Conservation (phyloP, 2,888 invertebrate species). For the Polyommatus iphigenia region DNA sequence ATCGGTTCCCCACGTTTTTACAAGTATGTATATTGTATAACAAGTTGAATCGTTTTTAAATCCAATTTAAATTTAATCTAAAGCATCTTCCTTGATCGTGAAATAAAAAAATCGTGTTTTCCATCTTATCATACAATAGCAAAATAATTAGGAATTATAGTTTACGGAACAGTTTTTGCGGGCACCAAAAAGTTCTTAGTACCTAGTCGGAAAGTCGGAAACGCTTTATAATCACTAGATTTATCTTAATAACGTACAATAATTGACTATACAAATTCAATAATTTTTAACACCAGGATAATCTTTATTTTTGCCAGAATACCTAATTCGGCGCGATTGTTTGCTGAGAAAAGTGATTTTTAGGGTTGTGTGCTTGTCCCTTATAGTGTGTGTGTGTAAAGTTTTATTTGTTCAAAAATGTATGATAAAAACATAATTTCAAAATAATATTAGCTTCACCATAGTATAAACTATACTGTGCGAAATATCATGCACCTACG, state of each 20-base stretch:
- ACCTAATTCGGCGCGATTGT: too few relatives aligned
- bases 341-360: too few relatives aligned
- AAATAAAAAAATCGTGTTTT: neutral
- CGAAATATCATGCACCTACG: too few relatives aligned
- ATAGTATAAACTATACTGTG: too few relatives aligned
- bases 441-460: too few relatives aligned
- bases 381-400: too few relatives aligned
- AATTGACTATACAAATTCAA: too few relatives aligned
- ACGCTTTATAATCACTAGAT: neutral
- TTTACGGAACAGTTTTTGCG: slow-evolving; percentile 17
- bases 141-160: slow-evolving; percentile 22
- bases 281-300: too few relatives aligned
- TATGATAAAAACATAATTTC: too few relatives aligned
- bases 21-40: neutral
- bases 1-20: neutral
- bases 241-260: neutral
- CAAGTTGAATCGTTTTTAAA: neutral
- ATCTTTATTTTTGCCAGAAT: too few relatives aligned
- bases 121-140: slow-evolving; percentile 20
- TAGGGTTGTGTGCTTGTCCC: too few relatives aligned
- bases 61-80: slow-evolving; percentile 25
- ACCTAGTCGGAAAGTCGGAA: neutral
- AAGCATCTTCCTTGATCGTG: slow-evolving; percentile 12
- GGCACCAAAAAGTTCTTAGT: neutral
- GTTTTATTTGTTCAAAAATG: too few relatives aligned